Conservation (phyloP, 2,797 vertebrate genomes). For the Gymnopithys bicolor region DNA sequence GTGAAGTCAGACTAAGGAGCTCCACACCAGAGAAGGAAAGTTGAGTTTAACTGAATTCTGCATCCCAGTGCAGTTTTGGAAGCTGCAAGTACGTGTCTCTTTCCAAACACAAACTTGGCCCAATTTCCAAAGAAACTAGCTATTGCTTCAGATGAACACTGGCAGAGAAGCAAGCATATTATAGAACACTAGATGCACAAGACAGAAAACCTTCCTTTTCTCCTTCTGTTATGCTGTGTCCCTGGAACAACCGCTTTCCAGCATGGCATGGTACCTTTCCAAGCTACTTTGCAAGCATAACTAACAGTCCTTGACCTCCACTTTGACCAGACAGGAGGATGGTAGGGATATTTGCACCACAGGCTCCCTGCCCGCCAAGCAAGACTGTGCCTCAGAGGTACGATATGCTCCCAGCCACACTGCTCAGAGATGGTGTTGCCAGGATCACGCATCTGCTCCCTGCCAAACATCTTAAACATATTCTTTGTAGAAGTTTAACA, state of each 20-base stretch:
- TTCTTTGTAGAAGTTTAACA: not conserved
- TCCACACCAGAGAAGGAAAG: not conserved
- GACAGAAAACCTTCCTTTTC: not conserved
- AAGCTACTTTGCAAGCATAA: not conserved
- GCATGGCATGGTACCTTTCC: not conserved
- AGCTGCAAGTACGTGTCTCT: not conserved
- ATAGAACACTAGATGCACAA: slow-evolving; percentile 1
- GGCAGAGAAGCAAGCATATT: not conserved
- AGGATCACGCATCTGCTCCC: not conserved
- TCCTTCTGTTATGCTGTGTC: accelerated
- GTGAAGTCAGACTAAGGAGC: not conserved
- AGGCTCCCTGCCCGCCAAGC: not conserved
- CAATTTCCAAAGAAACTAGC: not conserved
- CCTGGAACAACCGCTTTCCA: not conserved
- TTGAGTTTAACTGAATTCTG: not conserved
- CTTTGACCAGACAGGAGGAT: not conserved
- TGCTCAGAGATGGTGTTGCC: not conserved
- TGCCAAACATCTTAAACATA: not conserved
- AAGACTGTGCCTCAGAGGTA: not conserved
- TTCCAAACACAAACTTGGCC: slow-evolving; percentile 37
- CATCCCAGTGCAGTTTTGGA: not conserved
- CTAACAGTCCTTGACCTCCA: not conserved
- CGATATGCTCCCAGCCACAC: accelerated
- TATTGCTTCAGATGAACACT: slow-evolving; percentile 24
- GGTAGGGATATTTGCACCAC: not conserved